These are phyloP conservation scores for Neoitamus cyanurus DNA, from an alignment of 2,888 invertebrate species.

Conservation along the genomic window DNA sequence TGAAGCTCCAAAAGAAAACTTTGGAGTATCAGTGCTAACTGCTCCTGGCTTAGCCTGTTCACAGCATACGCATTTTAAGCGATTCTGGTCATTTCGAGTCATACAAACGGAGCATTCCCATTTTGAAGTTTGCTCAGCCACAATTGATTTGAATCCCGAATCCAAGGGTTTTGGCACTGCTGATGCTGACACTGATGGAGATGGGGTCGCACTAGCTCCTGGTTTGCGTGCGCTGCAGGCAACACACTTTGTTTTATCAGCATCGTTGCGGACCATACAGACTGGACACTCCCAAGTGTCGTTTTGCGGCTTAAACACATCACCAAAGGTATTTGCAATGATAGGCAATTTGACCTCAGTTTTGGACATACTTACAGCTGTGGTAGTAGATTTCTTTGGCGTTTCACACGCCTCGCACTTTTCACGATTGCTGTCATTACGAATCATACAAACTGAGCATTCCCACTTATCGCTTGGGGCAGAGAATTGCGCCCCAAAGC, in stretches of 20 bases:
- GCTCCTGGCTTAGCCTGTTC: slow-evolving; percentile 69
- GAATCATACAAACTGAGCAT: slow-evolving; percentile 73
- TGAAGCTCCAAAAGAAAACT: slow-evolving; percentile 60
- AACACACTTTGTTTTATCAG: slow-evolving; percentile 66
- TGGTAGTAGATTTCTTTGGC: slow-evolving; percentile 56
- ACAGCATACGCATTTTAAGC: slow-evolving; percentile 71
- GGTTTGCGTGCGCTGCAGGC: slow-evolving; percentile 70
- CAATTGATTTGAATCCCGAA: slow-evolving; percentile 63
- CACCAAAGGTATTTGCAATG: slow-evolving; percentile 60
- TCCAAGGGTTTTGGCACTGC: slow-evolving; percentile 53
- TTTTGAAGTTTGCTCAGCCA: slow-evolving; percentile 61
- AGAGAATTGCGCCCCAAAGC: slow-evolving; percentile 68
- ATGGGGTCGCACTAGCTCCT: slow-evolving; percentile 52
- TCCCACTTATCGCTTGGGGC: slow-evolving; percentile 72
- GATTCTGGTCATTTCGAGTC: slow-evolving; percentile 69
- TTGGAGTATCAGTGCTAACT: slow-evolving; percentile 53
- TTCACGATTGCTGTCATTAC: slow-evolving; percentile 67
- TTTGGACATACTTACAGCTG: neutral
- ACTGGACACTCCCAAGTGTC: slow-evolving; percentile 72
- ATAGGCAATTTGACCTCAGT: neutral
- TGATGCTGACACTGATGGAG: slow-evolving; percentile 6
- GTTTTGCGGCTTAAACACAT: slow-evolving; percentile 68
- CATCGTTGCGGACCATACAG: slow-evolving; percentile 71
- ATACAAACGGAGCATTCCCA: slow-evolving; percentile 75
- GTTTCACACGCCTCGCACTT: slow-evolving; percentile 71